Evolutionary conservation across 2,113 vertebrate species (phyloP), one percentile per base, ranked within the genome.

Genomic region (Ptychochromis oligacanthus): DNA sequence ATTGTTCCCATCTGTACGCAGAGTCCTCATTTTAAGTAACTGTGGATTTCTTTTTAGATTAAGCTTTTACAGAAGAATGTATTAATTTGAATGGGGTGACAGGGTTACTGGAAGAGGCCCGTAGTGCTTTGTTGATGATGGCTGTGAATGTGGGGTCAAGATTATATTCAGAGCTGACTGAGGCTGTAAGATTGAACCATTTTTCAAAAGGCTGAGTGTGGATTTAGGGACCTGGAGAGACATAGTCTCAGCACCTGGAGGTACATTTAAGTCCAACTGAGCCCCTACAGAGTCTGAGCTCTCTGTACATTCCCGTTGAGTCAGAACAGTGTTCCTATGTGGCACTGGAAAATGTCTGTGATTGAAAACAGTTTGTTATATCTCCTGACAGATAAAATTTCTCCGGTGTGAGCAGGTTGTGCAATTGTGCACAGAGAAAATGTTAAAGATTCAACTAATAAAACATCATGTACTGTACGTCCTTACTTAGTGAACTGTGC

Each of bases 211-310:
- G 61, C 43, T 79, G 62, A 77, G 52, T 60, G 75, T 77, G 77
- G 77, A 89, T 83, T 67, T 52, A 34, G 58, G 38, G 70, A 80
- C 24, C 22, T 49, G 3, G 15, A 13, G 52, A 49, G 85, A 80
- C 74, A 84, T 65, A 81, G 22, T 58, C n/a, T 34, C 75, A 58
- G 49, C 34, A 56, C 80, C 46, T 70, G 54, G 59, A 40, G 46
- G 80, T 65, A 85, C 57, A 65, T 83, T 88, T 62, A 72, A 62
- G 64, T 89, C 83, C 83, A 77, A 86, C 89, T 91, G 79, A 81
- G 61, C 86, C 86, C 80, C 65, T 22, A 17, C 46, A 74, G 76
- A 89, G 78, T 43, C 38, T 5, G 26, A n/a, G 5, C 28, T 87
- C 31, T 83, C 76, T 26, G 28, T 72, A 58, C 67, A 43, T 77